Evolutionary conservation across 2,113 vertebrate genomes (phyloP), one percentile per base, ranked within the genome.

Genomic region (Odontophorus gujanensis): DNA sequence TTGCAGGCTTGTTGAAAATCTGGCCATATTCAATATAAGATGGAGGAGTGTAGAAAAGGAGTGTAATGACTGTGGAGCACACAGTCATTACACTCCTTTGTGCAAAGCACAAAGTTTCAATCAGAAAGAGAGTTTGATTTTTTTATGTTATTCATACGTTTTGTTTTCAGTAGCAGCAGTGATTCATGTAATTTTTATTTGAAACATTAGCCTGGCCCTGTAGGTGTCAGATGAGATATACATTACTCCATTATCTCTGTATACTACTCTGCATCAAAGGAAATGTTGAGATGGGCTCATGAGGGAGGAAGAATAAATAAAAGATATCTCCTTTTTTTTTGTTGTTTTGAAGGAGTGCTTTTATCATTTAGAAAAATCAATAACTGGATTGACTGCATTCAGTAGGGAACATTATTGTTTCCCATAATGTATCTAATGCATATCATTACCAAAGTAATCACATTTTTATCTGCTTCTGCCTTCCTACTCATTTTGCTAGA

Each of bases 331-430:
- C 94, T 96, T 97, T 98, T 97, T 57, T 55, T 55, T 30, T 30
- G 28, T 6, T 80, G 73, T 91, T 97, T 98, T 96, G 93, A 87
- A 97, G 93, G 81, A 96, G 95, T 32, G 89, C 98, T 98, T 98
- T 98, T 98, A 98, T 97, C 98, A 98, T 98, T 98, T 98, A 98
- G 97, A 97, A 98, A 98, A 98, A 99, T 99, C 98, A 97, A 98
- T 98, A 98, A 98, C 97, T 97, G 97, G 96, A 98, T 98, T 98
- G 97, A 97, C 96, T 98, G 96, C 95, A 84, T 98, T 98, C 98
- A 97, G 97, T 97, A 96, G 97, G 96, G 97, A 98, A 96, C 96
- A 98, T 97, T 98, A 98, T 98, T 97, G 96, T 98, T 98, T 97
- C 97, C 98, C 91, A 95, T 98, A 98, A 99, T 98, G 98, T 98